phyloP scores from a whole-genome alignment of 2,888 invertebrate species.

The Mallateleia sp. region DNA sequence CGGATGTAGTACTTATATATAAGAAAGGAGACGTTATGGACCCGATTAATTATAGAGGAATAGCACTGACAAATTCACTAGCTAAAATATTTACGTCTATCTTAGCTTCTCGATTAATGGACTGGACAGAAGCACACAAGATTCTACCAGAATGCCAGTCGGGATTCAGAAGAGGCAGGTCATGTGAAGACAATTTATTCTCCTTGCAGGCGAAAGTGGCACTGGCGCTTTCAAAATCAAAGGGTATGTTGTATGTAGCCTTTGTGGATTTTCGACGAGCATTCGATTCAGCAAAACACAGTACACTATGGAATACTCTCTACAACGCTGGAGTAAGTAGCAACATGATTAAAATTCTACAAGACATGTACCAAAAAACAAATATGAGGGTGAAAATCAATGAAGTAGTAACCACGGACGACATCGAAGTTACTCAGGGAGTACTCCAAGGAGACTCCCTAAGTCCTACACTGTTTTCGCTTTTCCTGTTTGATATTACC shows the following conservation, averaged over 20 bases:
- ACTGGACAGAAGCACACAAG: constrained; percentile 73
- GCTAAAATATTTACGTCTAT: constrained; percentile 79
- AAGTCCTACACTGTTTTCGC: constrained; percentile 24
- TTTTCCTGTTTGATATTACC: constrained; percentile 22
- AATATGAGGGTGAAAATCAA: constrained; percentile 48
- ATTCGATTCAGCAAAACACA: constrained; percentile 77
- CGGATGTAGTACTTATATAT: constrained; percentile 79
- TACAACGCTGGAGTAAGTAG: constrained; percentile 60
- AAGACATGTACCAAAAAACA: constrained; percentile 62
- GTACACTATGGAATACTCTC: constrained; percentile 67
- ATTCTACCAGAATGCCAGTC: constrained; percentile 80
- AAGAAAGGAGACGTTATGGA: constrained; percentile 81
- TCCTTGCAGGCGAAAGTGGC: constrained; percentile 66
- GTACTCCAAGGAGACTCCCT: constrained; percentile 29
- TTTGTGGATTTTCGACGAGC: constrained; percentile 79
- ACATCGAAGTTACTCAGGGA: constrained; percentile 54
- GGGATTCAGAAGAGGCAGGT: constrained; percentile 72
- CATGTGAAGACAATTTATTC: constrained; percentile 71
- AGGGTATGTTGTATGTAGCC: constrained; percentile 68
- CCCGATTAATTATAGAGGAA: constrained; percentile 82
- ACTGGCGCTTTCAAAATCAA: constrained; percentile 55
- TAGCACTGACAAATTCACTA: constrained; percentile 81
- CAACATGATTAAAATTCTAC: constrained; percentile 60
- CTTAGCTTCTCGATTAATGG: constrained; percentile 59
- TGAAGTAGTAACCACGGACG: background rate